A percentile compares a stretch with the other conserved stretches of the same genome.
These are phyloP conservation scores for Ceratothoa steindachneri DNA, from an alignment of 2,888 invertebrate genomes.

Conservation along the genomic window DNA sequence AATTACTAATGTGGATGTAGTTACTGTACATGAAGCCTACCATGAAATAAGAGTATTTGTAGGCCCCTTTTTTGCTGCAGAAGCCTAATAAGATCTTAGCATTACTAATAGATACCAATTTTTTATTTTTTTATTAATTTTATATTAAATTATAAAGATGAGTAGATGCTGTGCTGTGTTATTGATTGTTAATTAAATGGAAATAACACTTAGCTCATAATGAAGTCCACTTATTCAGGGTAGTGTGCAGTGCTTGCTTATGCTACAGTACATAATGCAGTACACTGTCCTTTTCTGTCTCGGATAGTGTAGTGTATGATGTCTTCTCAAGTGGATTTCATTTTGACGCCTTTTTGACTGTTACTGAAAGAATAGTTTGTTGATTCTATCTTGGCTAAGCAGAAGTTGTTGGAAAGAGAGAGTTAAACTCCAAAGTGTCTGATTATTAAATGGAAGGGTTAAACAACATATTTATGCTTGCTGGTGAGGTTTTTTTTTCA, in stretches of 20 bases:
- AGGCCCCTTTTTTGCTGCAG: background rate
- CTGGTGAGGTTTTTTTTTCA: background rate
- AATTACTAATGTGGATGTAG: slow-evolving; percentile 7
- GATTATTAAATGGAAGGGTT: background rate
- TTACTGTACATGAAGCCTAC: slow-evolving; percentile 15
- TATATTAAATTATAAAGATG: slow-evolving; percentile 16
- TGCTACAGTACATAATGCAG: too few species aligned
- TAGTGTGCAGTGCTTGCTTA: too few species aligned
- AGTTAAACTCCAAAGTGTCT: background rate
- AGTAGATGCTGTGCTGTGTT: background rate
- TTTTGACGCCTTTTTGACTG: background rate
- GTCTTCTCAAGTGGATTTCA: background rate
- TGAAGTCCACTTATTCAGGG: too few species aligned
- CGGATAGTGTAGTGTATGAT: too few species aligned
- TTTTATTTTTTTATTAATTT: slow-evolving; percentile 1
- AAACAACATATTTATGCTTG: background rate
- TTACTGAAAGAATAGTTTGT: background rate
- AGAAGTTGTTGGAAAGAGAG: background rate
- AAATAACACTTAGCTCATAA: background rate
- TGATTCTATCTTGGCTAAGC: background rate
- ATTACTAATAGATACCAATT: background rate
- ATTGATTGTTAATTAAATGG: background rate
- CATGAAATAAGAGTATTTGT: slow-evolving; percentile 2
- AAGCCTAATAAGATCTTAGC: background rate
- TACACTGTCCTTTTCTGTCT: too few species aligned